Evolutionary conservation across 2,888 invertebrate species (phyloP).

Genomic region (Drosophila peninsularis): DNA sequence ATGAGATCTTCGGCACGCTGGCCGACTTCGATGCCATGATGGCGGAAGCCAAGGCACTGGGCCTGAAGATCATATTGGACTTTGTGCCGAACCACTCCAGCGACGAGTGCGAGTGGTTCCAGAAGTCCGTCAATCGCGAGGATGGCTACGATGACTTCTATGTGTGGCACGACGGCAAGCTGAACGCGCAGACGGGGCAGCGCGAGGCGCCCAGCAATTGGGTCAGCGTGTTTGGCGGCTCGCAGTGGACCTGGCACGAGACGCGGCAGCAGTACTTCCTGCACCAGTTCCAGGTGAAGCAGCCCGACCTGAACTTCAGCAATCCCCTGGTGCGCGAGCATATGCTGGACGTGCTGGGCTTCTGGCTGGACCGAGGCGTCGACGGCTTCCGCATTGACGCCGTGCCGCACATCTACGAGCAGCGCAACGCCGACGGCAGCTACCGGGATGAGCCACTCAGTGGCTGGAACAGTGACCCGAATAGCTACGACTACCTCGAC

Average conservation of each 20-base stretch:
- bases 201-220: constrained; percentile 77
- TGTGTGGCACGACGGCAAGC: constrained; percentile 89
- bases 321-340: constrained; percentile 88
- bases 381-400: constrained; percentile 91
- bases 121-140: constrained; percentile 87
- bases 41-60: constrained; percentile 85
- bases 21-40: constrained; percentile 88
- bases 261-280: constrained; percentile 88
- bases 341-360: constrained; percentile 88
- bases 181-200: constrained; percentile 56
- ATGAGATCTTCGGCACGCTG: constrained; percentile 87
- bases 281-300: constrained; percentile 87
- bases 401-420: constrained; percentile 87
- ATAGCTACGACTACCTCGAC: constrained; percentile 86
- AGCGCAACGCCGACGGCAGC: constrained; percentile 65
- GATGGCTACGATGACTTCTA: constrained; percentile 90
- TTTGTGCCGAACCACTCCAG: constrained; percentile 92
- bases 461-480: constrained; percentile 85
- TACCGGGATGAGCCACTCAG: constrained; percentile 86
- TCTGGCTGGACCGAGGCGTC: constrained; percentile 91
- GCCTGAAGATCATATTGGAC: constrained; percentile 86
- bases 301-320: constrained; percentile 92
- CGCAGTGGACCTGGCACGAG: constrained; percentile 89
- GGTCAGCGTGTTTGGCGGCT: constrained; percentile 86
- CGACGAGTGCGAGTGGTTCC: constrained; percentile 93